Base-by-base conservation (phyloP, 2,888 invertebrate species). In the Drosophila acutilabella region DNA sequence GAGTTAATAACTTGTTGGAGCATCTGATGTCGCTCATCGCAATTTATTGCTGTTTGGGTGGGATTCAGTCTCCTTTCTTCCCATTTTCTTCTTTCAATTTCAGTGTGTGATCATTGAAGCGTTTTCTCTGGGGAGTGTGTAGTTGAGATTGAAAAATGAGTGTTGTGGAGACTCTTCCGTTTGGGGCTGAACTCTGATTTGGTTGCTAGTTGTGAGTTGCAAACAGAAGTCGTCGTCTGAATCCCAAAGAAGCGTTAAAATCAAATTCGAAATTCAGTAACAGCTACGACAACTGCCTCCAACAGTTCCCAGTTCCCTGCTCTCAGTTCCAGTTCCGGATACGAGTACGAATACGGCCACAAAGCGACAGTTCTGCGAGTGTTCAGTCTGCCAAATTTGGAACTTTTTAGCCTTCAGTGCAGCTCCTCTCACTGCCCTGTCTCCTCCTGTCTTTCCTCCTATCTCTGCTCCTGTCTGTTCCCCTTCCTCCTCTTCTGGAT, bases 321-420 rank as follows among this genome's bases (percentile, higher is more conserved):
- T 36, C 33, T 11, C 51, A 50, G 18, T 18, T 41, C 42, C 40
- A 26, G 40, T 23, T 52, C 23, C 16, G n/a, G 47, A 14, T 48
- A 1, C 50, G 30, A 18, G 23, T 56, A 6, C 72, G 80, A 74
- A 65, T 70, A 53, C 62, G 61, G 64, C 64, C 65, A 52, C 75
- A 74, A 62, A 62, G 53, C 64, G 47, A 64, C 56, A 23, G 54
- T 47, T 20, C 50, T 16, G 50, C 61, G 64, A 64, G 79, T 41
- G 41, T 48, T 71, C 71, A 74, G 89, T 83, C 88, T 88, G 74
- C 74, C 67, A 57, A 87, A 81, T 87, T 82, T 79, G 56, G 67
- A 89, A 89, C 88, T 87, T 80, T 87, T 78, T 58, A 62, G 72
- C 70, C 74, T 42, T 30, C 40, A 45, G 51, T 48, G 41, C 64